Conservation (phyloP, 2,797 vertebrate species). For the Danio choprae region DNA sequence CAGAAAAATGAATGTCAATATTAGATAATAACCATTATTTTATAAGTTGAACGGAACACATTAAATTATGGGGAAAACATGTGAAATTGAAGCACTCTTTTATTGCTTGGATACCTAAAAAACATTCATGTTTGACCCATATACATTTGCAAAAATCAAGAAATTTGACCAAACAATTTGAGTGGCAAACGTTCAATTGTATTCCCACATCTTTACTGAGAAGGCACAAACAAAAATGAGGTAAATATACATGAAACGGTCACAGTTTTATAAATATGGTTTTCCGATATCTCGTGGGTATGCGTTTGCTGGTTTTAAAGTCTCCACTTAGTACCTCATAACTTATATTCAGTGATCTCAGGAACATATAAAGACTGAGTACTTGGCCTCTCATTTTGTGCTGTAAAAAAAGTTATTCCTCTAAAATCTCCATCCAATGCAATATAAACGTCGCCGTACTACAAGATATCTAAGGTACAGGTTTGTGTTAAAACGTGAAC, state of each 20-base stretch:
- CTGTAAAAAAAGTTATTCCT: neutral
- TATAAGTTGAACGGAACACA: too few species aligned
- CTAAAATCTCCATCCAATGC: neutral
- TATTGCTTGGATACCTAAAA: too few species aligned
- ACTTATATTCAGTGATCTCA: neutral
- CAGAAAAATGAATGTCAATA: too few species aligned
- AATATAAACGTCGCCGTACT: neutral
- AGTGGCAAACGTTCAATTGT: constrained; percentile 18
- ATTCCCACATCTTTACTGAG: constrained; percentile 32
- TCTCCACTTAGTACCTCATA: constrained; percentile 29
- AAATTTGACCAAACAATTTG: constrained; percentile 27
- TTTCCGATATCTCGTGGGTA: neutral
- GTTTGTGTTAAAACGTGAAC: neutral
- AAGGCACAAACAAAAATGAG: constrained; percentile 57
- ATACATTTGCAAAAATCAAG: neutral
- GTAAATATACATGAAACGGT: constrained; percentile 50
- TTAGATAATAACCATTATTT: too few species aligned
- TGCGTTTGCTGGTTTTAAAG: neutral
- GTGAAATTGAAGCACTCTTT: too few species aligned
- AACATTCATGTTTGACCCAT: too few species aligned
- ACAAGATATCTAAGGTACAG: neutral
- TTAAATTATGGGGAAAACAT: too few species aligned
- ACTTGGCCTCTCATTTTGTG: neutral
- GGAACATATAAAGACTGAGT: neutral
- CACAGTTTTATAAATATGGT: constrained; percentile 49